These are phyloP conservation scores for Conus canariensis DNA, from an alignment of 2,888 invertebrate species.

Conservation along the genomic window DNA sequence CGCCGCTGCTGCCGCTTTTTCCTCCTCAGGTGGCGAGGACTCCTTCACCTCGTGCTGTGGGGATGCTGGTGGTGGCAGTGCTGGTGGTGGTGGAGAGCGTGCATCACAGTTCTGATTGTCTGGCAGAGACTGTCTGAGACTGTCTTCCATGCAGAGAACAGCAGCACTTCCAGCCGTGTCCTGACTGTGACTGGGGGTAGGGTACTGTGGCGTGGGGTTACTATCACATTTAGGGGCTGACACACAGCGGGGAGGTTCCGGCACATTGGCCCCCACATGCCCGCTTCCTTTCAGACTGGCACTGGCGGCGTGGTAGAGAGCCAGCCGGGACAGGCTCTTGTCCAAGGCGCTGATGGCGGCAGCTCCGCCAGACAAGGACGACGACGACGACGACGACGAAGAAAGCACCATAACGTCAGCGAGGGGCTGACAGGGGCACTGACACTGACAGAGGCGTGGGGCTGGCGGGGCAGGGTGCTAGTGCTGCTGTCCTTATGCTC, in stretches of 20 bases:
- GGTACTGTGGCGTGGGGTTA: background rate
- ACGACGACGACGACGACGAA: background rate
- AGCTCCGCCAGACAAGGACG: background rate
- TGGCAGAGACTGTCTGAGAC: background rate
- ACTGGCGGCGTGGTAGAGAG: slow-evolving; percentile 36
- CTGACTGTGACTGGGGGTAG: background rate
- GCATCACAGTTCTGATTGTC: background rate
- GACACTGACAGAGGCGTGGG: background rate
- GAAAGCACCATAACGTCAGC: slow-evolving; percentile 36
- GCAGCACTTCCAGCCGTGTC: background rate
- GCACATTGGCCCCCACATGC: background rate
- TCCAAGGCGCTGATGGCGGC: slow-evolving; percentile 4
- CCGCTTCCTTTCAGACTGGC: background rate
- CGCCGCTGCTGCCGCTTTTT: background rate
- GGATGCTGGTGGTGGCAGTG: background rate
- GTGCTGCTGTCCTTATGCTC: slow-evolving; percentile 20
- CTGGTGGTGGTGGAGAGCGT: background rate
- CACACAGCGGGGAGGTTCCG: background rate
- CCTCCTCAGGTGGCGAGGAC: background rate
- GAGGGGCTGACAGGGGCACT: slow-evolving; percentile 1
- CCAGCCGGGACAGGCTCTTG: slow-evolving; percentile 30
- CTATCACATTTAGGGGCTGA: background rate
- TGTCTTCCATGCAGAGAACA: background rate
- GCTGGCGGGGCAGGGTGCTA: background rate
- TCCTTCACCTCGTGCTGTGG: background rate